Evolutionary conservation across 2,113 vertebrate species (phyloP), one percentile per base, ranked within the genome.

Genomic region (Crocuta crocuta): DNA sequence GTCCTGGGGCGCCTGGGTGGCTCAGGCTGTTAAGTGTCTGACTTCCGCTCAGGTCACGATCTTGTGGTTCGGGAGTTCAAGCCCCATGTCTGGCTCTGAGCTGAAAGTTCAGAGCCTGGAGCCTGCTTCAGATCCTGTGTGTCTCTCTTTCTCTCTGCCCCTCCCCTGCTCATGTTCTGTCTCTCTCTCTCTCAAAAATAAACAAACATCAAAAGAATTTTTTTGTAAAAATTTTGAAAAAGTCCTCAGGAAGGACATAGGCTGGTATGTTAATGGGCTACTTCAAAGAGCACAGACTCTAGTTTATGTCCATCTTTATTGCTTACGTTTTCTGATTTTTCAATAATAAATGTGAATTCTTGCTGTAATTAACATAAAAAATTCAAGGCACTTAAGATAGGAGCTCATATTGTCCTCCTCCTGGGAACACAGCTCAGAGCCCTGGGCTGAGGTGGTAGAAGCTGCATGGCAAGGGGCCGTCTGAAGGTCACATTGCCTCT

Each of bases 291-390:
- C 0, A 68, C 61, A 71, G 39, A 65, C 12, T 31, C 71, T 19
- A 73, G 9, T 5, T 26, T 71, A 79, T 65, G 2, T 16, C 26
- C 31, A 23, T 19, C 28, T 5, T 55, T 26, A 23, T 39, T 45
- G 43, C 73, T 65, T 55, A 23, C 10, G 70, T 65, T 93, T 96
- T 71, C 82, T 73, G 4, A n/a, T 50, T 90, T 92, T 95, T 95
- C 68, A 83, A 33, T 86, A 48, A 43, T 58, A 85, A 91, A 79
- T 63, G 48, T 43, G n/a, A 81, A 53, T 78, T 65, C 16, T 26
- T 86, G 61, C 73, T 89, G 45, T 28, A 85, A 81, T 86, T 71
- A 58, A 55, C 73, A 78, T 79, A 79, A 53, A 76, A 66, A 66
- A 86, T 39, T 39, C 35, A 84, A 91, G 35, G 21, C 85, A 28